Evolutionary conservation across 2,888 invertebrate species (phyloP).

Genomic region (Colostygia pectinataria): DNA sequence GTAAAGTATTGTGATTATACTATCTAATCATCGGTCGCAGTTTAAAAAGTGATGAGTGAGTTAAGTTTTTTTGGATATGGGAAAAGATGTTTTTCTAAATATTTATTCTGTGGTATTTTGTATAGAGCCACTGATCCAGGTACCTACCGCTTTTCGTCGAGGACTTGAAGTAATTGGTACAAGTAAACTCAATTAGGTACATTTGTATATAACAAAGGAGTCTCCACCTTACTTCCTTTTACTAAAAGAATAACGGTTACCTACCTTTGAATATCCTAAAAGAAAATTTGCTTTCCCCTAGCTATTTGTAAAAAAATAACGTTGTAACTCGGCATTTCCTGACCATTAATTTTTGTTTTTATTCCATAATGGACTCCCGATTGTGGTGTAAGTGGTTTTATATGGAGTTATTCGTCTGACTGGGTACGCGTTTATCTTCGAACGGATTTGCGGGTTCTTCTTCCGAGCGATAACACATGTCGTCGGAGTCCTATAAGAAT

Average conservation of each 20-base stretch:
- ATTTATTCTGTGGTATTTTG: too few species aligned
- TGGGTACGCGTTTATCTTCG: conserved; percentile 13
- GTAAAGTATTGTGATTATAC: too few species aligned
- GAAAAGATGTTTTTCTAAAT: too few species aligned
- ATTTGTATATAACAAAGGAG: conserved; percentile 11
- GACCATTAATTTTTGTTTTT: conserved; percentile 39
- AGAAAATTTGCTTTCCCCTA: conserved; percentile 9
- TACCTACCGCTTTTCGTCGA: too few species aligned
- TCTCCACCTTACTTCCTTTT: not conserved
- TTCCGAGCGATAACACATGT: conserved; percentile 1
- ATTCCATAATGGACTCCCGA: conserved; percentile 33
- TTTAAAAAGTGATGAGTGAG: too few species aligned
- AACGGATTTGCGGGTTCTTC: conserved; percentile 5
- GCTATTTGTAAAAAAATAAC: conserved; percentile 30
- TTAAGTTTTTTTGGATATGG: too few species aligned
- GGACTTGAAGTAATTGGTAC: not conserved
- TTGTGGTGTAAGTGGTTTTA: conserved; percentile 27
- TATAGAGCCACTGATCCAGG: too few species aligned
- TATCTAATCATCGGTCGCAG: too few species aligned
- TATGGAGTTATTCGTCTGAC: conserved; percentile 17
- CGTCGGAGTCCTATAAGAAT: not conserved
- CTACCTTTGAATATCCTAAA: conserved; percentile 13
- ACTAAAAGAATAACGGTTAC: conserved; percentile 17
- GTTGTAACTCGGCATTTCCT: conserved; percentile 43
- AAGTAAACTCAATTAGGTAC: not conserved